A percentile compares a stretch with the other conserved stretches of the same genome.
Conservation (phyloP, 2,888 invertebrate genomes). For the Pyrgus malvae region DNA sequence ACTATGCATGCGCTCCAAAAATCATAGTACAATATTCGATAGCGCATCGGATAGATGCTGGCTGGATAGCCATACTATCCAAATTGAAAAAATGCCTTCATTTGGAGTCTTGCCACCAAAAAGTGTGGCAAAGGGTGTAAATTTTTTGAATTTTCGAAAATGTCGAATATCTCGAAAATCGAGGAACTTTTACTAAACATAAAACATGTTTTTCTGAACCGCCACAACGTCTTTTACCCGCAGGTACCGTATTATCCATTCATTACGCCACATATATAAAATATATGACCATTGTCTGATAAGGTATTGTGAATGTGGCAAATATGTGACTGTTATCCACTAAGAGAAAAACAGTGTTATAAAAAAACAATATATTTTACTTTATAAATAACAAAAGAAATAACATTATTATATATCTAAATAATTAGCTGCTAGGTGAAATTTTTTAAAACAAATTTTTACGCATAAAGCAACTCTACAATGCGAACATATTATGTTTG, state of each 20-base stretch:
- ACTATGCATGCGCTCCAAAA: neutral
- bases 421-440: too few species aligned
- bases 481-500: too few species aligned
- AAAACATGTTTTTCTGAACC: constrained; percentile 3
- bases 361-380: too few species aligned
- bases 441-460: too few species aligned
- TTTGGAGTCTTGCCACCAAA: constrained; percentile 5
- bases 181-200: constrained; percentile 4
- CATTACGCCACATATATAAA: constrained; percentile 3
- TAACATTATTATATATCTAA: too few species aligned
- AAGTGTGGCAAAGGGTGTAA: constrained; percentile 3
- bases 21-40: neutral
- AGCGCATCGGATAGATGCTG: neutral
- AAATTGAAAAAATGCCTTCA: neutral
- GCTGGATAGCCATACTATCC: neutral
- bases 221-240: neutral
- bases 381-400: too few species aligned
- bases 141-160: neutral
- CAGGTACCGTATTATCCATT: constrained; percentile 7
- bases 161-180: neutral
- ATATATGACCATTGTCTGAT: too few species aligned
- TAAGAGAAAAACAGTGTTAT: too few species aligned
- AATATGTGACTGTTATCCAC: too few species aligned
- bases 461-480: too few species aligned
- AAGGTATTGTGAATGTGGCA: too few species aligned